These are phyloP conservation scores for Lypha dubia DNA, from an alignment of 2,888 invertebrate genomes.

Conservation along the genomic window DNA sequence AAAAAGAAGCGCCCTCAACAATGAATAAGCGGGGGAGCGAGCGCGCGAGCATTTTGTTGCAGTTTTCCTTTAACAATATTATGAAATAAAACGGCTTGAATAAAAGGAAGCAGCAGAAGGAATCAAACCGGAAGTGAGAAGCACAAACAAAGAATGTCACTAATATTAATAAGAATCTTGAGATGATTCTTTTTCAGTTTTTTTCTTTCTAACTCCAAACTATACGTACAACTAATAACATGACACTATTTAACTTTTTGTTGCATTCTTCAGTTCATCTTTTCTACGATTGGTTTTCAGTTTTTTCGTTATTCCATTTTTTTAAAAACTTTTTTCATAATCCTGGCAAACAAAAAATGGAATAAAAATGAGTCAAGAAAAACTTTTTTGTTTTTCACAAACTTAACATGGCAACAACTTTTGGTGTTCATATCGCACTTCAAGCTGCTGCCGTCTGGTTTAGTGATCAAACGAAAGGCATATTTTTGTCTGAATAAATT, in stretches of 20 bases:
- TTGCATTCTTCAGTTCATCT: conserved; percentile 50
- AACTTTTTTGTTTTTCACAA: conserved; percentile 18
- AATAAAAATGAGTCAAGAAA: conserved; percentile 17
- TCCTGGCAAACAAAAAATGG: conserved; percentile 40
- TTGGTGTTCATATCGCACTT: not conserved
- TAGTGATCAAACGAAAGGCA: not conserved
- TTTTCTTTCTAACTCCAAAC: conserved; percentile 26
- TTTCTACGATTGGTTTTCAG: conserved; percentile 44
- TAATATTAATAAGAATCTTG: conserved; percentile 67
- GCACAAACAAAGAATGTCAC: conserved; percentile 31
- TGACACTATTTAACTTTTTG: conserved; percentile 68
- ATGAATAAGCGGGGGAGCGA: too few species aligned
- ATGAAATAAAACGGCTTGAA: not conserved
- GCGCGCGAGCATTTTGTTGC: conserved; percentile 37
- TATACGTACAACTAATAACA: conserved; percentile 59
- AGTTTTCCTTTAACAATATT: conserved; percentile 13
- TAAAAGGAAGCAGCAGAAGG: conserved; percentile 14
- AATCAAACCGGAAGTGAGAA: conserved; percentile 23
- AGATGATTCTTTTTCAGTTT: conserved; percentile 28
- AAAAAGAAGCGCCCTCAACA: conserved; percentile 47
- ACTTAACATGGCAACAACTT: not conserved
- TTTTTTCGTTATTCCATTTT: conserved; percentile 25
- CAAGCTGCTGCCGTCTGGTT: not conserved
- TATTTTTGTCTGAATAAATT: too few species aligned
- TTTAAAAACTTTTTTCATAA: conserved; percentile 55